Percentiles rank a stretch among this genome's conserved stretches.
Evolutionary conservation across 2,113 vertebrate species (phyloP).

Genomic region (Chascanopsetta lugubris): DNA sequence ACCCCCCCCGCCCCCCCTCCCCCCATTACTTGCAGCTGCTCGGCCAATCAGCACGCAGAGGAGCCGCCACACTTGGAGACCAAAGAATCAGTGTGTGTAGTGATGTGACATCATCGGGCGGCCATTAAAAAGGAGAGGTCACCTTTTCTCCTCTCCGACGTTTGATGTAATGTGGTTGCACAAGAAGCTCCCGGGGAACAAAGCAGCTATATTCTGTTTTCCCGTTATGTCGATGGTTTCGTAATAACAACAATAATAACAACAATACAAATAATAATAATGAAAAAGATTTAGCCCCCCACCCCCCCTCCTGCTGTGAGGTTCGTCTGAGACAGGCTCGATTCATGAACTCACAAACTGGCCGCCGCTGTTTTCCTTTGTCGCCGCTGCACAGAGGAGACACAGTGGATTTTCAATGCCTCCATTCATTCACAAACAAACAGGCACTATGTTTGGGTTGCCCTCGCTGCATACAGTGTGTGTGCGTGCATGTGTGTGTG

Average conservation of each 20-base stretch:
- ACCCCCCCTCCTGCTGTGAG: too few relatives aligned
- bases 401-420: slow-evolving; percentile 69
- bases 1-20: slow-evolving; percentile 67
- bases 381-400: slow-evolving; percentile 60
- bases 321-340: slow-evolving; percentile 66
- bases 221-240: neutral
- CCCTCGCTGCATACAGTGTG: slow-evolving; percentile 63
- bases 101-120: slow-evolving; percentile 82
- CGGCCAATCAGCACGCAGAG: slow-evolving; percentile 75
- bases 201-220: neutral
- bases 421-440: slow-evolving; percentile 78
- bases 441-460: slow-evolving; percentile 70
- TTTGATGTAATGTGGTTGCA: slow-evolving; percentile 47
- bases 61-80: slow-evolving; percentile 78
- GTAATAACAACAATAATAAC: too few relatives aligned
- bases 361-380: slow-evolving; percentile 61
- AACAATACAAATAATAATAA: too few relatives aligned
- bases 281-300: too few relatives aligned
- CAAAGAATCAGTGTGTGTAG: slow-evolving; percentile 76
- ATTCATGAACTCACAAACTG: slow-evolving; percentile 59
- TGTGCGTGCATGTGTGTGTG: too few relatives aligned
- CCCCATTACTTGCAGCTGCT: slow-evolving; percentile 7
- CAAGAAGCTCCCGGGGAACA: slow-evolving; percentile 45
- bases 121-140: slow-evolving; percentile 80
- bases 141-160: slow-evolving; percentile 40